Evolutionary conservation across 2,113 vertebrate species (phyloP).

Genomic region (Channa maculata): DNA sequence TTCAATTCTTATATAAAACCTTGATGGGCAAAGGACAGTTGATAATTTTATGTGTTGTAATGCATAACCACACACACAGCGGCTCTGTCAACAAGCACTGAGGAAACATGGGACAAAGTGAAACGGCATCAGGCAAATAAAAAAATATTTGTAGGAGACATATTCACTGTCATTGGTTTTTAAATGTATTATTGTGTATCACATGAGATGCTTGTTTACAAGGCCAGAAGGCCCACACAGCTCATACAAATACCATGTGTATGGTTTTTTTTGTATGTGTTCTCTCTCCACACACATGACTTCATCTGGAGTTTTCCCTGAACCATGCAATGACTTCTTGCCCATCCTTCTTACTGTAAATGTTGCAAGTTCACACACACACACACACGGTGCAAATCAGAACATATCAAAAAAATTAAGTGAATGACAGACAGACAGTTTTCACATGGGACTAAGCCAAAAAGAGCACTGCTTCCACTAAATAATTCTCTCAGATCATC

Average conservation of each 20-base stretch:
- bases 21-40: constrained; percentile 2
- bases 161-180: constrained; percentile 51
- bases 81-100: constrained; percentile 2
- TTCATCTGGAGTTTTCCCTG: constrained; percentile 24
- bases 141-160: constrained; percentile 23
- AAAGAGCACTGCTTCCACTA: constrained; percentile 7
- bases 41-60: not conserved
- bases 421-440: not conserved
- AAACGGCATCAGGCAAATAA: constrained; percentile 8
- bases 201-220: constrained; percentile 31
- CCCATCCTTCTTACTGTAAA: constrained; percentile 42
- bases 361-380: not conserved
- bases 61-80: not conserved
- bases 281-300: constrained; percentile 3
- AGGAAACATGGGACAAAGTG: constrained; percentile 8
- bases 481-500: constrained; percentile 33
- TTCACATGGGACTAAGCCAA: not conserved
- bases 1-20: not conserved
- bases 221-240: constrained; percentile 4
- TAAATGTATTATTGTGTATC: constrained; percentile 44
- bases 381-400: constrained; percentile 10
- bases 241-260: not conserved
- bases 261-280: not conserved
- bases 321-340: constrained; percentile 23
- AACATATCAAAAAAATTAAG: constrained; percentile 11